A percentile compares a stretch with the other conserved stretches of the same genome.
Conservation (phyloP, 2,113 vertebrate genomes). For the Elaphurus davidianus region DNA sequence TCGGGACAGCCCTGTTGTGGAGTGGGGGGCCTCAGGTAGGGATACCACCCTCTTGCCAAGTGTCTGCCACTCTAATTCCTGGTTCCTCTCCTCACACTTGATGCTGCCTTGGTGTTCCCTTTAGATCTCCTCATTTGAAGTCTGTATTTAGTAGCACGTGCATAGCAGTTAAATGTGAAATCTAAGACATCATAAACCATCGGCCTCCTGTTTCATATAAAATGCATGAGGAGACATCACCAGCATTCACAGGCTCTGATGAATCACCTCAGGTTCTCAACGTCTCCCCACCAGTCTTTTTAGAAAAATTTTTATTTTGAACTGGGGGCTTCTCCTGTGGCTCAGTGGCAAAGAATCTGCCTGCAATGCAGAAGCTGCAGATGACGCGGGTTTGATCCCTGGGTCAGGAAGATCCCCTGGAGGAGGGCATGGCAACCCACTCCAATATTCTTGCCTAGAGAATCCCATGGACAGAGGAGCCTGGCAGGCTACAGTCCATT, state of each 20-base stretch:
- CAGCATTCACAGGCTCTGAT: not conserved
- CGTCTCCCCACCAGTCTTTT: not conserved
- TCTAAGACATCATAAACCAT: not conserved
- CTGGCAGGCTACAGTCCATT: not conserved
- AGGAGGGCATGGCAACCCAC: not conserved
- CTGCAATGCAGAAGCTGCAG: not conserved
- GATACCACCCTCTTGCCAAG: not conserved
- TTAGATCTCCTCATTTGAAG: not conserved
- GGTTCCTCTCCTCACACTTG: not conserved
- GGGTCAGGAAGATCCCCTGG: not conserved
- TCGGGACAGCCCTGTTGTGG: not conserved
- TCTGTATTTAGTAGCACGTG: conserved; percentile 33
- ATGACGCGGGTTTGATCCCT: not conserved
- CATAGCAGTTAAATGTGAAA: conserved; percentile 9
- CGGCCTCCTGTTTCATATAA: not conserved
- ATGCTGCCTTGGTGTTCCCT: not conserved
- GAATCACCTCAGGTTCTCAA: not conserved
- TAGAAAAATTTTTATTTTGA: not conserved
- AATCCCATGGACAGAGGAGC: not conserved
- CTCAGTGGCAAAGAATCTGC: not conserved
- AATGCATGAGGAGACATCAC: not conserved
- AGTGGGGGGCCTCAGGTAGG: not conserved
- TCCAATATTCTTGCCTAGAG: not conserved
- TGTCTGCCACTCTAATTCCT: not conserved
- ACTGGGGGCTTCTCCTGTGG: not conserved